Percentiles rank a stretch among this genome's conserved stretches.
Evolutionary conservation across 2,888 invertebrate species (phyloP).

Genomic region (Heliconius ismenius): DNA sequence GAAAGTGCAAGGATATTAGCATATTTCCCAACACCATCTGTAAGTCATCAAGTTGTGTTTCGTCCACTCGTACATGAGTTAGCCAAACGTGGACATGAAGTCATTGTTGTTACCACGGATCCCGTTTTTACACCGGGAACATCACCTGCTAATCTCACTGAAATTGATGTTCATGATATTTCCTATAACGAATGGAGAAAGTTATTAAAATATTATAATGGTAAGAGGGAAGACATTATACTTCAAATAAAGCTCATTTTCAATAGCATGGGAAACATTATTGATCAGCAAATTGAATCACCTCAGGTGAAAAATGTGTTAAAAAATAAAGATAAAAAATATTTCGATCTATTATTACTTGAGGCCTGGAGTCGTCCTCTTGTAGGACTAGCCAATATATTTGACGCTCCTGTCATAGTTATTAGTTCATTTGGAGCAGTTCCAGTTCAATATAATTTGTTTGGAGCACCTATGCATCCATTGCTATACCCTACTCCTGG

Average conservation of each 20-base stretch:
- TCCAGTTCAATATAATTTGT: slow-evolving; percentile 25
- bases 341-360: slow-evolving; percentile 46
- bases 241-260: slow-evolving; percentile 29
- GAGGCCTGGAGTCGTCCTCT: slow-evolving; percentile 43
- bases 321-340: slow-evolving; percentile 39
- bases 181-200: slow-evolving; percentile 50
- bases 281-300: slow-evolving; percentile 47
- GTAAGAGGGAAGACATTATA: slow-evolving; percentile 19
- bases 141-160: slow-evolving; percentile 51
- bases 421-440: slow-evolving; percentile 45
- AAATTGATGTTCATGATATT: slow-evolving; percentile 55
- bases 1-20: slow-evolving; percentile 57
- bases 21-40: slow-evolving; percentile 57
- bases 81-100: slow-evolving; percentile 52
- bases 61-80: slow-evolving; percentile 57
- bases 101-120: slow-evolving; percentile 51
- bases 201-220: slow-evolving; percentile 15
- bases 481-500: slow-evolving; percentile 42
- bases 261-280: slow-evolving; percentile 36
- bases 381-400: slow-evolving; percentile 43
- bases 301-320: slow-evolving; percentile 49
- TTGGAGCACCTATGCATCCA: slow-evolving; percentile 46
- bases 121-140: slow-evolving; percentile 48
- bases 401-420: slow-evolving; percentile 46
- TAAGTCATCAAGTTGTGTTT: slow-evolving; percentile 56